These are phyloP conservation scores for Natrix natrix DNA, from an alignment of 2,797 vertebrate species.

Conservation along the genomic window DNA sequence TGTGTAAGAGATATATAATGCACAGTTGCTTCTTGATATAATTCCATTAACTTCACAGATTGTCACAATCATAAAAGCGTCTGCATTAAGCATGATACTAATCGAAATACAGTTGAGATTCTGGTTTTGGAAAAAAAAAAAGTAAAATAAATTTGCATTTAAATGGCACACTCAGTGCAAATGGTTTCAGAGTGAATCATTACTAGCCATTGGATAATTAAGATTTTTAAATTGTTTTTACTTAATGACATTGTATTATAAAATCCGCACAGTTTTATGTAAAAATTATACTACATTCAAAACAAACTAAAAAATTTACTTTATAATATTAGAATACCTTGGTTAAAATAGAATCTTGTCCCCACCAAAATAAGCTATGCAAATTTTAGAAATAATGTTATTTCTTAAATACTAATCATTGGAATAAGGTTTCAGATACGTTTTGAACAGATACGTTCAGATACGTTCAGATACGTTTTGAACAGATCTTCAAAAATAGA, in stretches of 20 bases:
- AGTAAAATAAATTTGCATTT: conserved; percentile 65
- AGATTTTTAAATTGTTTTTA: conserved; percentile 65
- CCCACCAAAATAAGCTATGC: background rate
- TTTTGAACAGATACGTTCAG: background rate
- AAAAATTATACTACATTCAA: conserved; percentile 53
- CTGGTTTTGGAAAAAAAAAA: conserved; percentile 45
- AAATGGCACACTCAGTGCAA: conserved; percentile 55
- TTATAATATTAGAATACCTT: background rate
- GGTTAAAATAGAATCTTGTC: background rate
- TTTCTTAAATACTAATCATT: background rate
- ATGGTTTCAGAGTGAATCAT: conserved; percentile 56
- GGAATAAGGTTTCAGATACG: background rate
- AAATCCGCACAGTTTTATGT: conserved; percentile 61
- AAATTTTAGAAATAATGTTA: background rate
- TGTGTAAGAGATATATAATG: background rate
- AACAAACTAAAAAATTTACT: background rate
- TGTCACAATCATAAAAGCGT: background rate
- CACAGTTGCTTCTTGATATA: conserved; percentile 12
- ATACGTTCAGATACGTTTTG: background rate
- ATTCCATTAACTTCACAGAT: conserved; percentile 27
- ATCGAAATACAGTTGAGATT: conserved; percentile 47
- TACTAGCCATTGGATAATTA: conserved; percentile 66
- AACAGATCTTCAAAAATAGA: background rate
- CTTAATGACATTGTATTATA: conserved; percentile 65
- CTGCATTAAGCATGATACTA: conserved; percentile 56